A percentile compares a stretch with the other conserved stretches of the same genome.
These are phyloP conservation scores for Gorsachius goisagi DNA, from an alignment of 2,113 vertebrate species.

Conservation along the genomic window DNA sequence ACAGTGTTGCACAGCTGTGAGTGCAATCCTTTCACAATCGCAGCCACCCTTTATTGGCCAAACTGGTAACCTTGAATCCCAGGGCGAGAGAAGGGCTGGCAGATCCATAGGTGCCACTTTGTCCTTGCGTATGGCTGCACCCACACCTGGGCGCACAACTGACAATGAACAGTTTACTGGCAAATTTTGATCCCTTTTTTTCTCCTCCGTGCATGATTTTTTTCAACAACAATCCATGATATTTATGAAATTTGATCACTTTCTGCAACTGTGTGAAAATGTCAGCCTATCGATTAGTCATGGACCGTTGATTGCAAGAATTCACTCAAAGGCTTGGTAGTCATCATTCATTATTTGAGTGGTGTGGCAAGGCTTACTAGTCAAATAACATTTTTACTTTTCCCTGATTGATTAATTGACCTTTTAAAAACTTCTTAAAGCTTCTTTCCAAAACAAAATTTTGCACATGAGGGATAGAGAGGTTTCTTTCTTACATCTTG, in stretches of 20 bases:
- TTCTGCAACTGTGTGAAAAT: slow-evolving; percentile 55
- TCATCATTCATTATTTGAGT: slow-evolving; percentile 41
- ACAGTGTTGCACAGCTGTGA: fast-evolving
- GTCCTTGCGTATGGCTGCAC: neutral
- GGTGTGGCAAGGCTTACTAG: neutral
- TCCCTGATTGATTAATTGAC: slow-evolving; percentile 62
- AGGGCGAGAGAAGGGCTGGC: neutral
- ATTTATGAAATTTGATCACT: slow-evolving; percentile 55
- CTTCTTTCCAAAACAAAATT: slow-evolving; percentile 34
- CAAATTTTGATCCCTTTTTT: neutral
- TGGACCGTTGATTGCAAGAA: slow-evolving; percentile 41
- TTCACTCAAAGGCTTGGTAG: slow-evolving; percentile 30
- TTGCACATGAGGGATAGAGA: neutral
- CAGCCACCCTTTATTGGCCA: neutral
- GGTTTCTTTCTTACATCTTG: neutral
- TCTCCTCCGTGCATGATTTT: fast-evolving
- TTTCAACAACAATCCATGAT: neutral
- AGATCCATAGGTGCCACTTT: neutral
- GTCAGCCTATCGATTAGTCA: slow-evolving; percentile 54
- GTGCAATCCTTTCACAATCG: neutral
- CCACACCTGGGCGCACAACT: fast-evolving
- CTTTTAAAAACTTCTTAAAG: slow-evolving; percentile 53
- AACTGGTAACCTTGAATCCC: fast-evolving
- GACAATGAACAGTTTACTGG: fast-evolving
- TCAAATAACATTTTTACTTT: slow-evolving; percentile 59